phyloP scores from a whole-genome alignment of 2,113 vertebrate species.

The Leuciscus idus region DNA sequence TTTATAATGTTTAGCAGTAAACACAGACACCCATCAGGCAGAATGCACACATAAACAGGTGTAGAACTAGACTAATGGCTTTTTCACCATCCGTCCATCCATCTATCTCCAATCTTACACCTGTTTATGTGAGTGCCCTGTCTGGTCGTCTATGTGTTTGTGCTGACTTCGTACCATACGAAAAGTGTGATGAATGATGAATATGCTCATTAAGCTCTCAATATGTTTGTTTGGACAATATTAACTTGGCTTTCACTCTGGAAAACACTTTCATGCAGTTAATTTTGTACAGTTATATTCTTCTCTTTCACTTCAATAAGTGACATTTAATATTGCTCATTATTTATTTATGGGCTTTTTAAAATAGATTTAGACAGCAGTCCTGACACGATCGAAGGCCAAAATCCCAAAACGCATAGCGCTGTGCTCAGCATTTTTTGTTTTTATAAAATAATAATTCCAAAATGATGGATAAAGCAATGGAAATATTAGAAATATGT shows the following conservation, averaged over 20 bases:
- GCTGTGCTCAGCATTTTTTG: neutral
- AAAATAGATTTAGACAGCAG: neutral
- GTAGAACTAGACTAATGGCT: neutral
- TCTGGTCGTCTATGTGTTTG: slow-evolving; percentile 4
- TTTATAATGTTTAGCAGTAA: neutral
- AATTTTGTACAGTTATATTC: neutral
- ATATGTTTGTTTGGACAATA: neutral
- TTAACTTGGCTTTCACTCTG: neutral
- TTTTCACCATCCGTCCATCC: slow-evolving; percentile 6
- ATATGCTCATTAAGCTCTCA: slow-evolving; percentile 12
- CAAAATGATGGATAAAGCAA: neutral
- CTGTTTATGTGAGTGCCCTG: neutral
- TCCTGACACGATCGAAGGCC: neutral
- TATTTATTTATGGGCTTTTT: neutral
- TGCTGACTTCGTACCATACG: neutral
- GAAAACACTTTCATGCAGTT: neutral
- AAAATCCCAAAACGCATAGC: neutral
- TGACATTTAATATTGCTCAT: neutral
- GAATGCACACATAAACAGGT: neutral
- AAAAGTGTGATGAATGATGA: slow-evolving; percentile 20
- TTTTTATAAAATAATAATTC: neutral
- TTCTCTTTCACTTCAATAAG: neutral
- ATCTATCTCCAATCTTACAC: neutral
- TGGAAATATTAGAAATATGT: neutral
- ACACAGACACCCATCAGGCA: neutral